Base-by-base conservation (phyloP, 2,888 invertebrate species). In the Capitulum mitella region DNA sequence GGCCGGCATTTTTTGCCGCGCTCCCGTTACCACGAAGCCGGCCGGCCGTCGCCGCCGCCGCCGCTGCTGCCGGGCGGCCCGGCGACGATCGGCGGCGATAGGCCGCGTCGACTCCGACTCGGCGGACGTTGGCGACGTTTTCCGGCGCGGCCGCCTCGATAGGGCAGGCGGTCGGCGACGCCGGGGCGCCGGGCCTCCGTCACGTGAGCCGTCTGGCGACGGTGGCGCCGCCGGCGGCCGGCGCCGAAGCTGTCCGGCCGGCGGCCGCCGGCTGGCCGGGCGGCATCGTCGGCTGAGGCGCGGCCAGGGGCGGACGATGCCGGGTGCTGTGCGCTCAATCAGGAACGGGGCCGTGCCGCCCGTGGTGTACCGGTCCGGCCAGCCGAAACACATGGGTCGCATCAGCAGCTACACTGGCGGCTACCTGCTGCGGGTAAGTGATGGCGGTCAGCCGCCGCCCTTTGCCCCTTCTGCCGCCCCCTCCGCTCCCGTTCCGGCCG, bases 381-480 rank as follows among this genome's bases (percentile, higher is more conserved):
- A 29, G 26, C 37, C 26, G 22, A 70, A 70, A 40, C 70, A 70
- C 70, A 40, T 70, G 70, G 37, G 37, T 40, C 70, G 70, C 70
- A 70, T 70, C 70, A 70, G 40, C 70, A 40, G 26, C 70, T 70
- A 70, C 70, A 40, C 70, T 3, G 70, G 70, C 40, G 70, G 70
- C 70, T 70, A 70, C 70, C 70, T 70, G 70, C 40, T 70, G 22
- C 37, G 70, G 70, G 70, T 70, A 40, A 70, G 70, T 70, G n/a
- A n/a, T n/a, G 14, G 48, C 48, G 48, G 48, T 48, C 16, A 48
- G 48, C 48, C 19, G 48, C 19, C 12, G 48, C 14, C 3, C 16
- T 10, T 6, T 46, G 48, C 48, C 1, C 5, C 19, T 48, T 48
- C 48, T 48, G 14, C 16, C 48, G 48, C 19, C 10, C 10, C 46